Base-by-base conservation (phyloP, 2,113 vertebrate species). In the Dendrocopos noguchii region DNA sequence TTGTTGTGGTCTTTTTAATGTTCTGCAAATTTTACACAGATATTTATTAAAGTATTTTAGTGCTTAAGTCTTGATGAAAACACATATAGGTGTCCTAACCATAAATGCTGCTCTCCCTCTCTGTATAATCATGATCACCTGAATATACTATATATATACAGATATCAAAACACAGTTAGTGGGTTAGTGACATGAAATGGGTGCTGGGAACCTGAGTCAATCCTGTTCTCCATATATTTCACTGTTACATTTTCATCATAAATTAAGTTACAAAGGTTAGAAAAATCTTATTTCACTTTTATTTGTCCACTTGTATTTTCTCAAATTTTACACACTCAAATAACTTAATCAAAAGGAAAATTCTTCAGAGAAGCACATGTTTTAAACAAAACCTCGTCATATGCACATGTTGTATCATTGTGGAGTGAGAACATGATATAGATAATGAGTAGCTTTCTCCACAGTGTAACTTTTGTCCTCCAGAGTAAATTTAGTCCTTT, bases 1-100 rank as follows among this genome's bases (percentile, higher is more conserved):
- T 94, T 94, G 72, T 91, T 93, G 85, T 90, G 92, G 91, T 79
- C 63, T 84, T 73, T 87, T 86, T 88, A 42, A 90, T 88, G 67
- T 84, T 85, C 73, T 79, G 27, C 15, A 72, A 80, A 28, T 67
- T 85, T 67, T 83, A 28, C n/a, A 73, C 59, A 47, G 22, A 24
- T 79, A 74, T 79, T 95, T 92, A 61, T 79, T 84, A n/a, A 84
- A 52, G 13, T n/a, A 57, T 93, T 73, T 60, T 34, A 74, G 50
- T 42, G 56, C 22, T 52, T 71, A 67, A 77, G 22, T 84, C 52
- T 53, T 82, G 65, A 74, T 78, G 73, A 86, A 94, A 82, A 59
- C 34, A 84, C 57, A 74, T 72, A 12, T 2, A 75, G 17, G 33
- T 70, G 46, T 34, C 24, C 7, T 80, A 57, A 52, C 36, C 15